Evolutionary conservation across 2,888 invertebrate species (phyloP).

Genomic region (Phania funesta): DNA sequence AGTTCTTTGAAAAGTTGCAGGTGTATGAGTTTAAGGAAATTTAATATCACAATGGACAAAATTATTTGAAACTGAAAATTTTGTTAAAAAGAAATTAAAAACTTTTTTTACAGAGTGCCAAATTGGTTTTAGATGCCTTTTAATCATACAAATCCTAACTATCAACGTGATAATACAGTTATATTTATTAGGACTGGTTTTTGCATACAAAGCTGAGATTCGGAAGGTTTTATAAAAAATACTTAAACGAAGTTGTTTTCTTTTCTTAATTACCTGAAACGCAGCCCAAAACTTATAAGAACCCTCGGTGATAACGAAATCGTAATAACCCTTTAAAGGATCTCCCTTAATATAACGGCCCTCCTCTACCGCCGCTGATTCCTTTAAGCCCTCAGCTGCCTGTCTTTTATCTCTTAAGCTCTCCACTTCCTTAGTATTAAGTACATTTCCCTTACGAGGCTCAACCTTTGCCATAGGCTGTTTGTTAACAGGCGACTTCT

Average conservation of each 20-base stretch:
- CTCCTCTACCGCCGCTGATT: constrained; percentile 73
- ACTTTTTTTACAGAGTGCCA: no score
- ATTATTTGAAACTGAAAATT: no score
- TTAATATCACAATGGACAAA: no score
- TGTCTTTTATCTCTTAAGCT: constrained; percentile 70
- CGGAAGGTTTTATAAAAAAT: no score
- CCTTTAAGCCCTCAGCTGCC: constrained; percentile 1
- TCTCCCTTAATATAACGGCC: constrained; percentile 82
- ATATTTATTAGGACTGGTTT: no score
- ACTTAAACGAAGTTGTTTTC: no score
- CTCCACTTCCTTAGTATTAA: constrained; percentile 25
- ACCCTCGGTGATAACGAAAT: constrained; percentile 92
- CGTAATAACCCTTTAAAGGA: constrained; percentile 91
- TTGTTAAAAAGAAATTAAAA: no score
- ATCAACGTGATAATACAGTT: no score
- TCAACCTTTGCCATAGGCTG: constrained; percentile 55
- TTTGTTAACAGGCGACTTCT: neutral
- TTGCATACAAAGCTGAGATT: no score
- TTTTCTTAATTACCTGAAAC: constrained; percentile 85
- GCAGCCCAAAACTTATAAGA: constrained; percentile 94
- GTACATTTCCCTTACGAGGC: constrained; percentile 54
- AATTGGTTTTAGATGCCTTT: no score
- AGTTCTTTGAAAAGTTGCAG: neutral
- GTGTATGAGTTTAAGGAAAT: neutral
- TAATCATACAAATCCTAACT: no score